Conservation (phyloP, 2,113 vertebrate species). For the Reinhardtius hippoglossoides region DNA sequence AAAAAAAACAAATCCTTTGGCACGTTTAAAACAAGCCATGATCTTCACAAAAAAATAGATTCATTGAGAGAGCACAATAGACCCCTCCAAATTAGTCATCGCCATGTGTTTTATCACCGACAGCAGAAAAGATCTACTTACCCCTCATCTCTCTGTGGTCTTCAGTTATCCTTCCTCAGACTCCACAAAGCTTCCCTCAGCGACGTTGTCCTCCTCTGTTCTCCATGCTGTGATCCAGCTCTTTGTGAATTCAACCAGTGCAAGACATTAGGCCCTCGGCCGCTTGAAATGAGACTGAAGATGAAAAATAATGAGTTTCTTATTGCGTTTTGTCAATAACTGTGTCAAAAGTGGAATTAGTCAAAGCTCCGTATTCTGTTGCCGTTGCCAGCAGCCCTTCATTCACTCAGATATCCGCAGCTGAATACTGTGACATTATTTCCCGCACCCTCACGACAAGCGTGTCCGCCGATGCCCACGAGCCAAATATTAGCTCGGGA, state of each 20-base stretch:
- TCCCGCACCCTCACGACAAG: constrained; percentile 82
- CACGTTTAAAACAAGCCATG: not conserved
- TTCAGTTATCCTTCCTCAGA: constrained; percentile 36
- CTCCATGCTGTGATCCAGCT: constrained; percentile 65
- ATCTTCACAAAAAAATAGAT: constrained; percentile 1
- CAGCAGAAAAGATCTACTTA: constrained; percentile 15
- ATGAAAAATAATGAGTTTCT: constrained; percentile 85
- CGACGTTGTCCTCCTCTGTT: constrained; percentile 64
- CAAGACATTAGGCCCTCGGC: constrained; percentile 77
- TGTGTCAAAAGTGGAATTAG: constrained; percentile 88
- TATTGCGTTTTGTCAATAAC: constrained; percentile 85
- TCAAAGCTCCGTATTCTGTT: constrained; percentile 82
- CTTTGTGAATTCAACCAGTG: constrained; percentile 72
- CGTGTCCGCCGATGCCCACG: constrained; percentile 82
- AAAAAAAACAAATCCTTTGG: constrained; percentile 19
- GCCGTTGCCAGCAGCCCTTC: constrained; percentile 81
- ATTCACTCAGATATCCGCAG: constrained; percentile 82
- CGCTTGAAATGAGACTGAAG: constrained; percentile 77
- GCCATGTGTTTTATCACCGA: not conserved
- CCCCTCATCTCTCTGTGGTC: constrained; percentile 56
- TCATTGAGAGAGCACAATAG: not conserved
- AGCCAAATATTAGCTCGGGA: constrained; percentile 82
- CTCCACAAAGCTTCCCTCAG: constrained; percentile 55
- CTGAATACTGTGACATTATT: constrained; percentile 87
- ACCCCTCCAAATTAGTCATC: not conserved